These are phyloP conservation scores for Trichonephila clavata DNA, from an alignment of 1,140 invertebrate genomes.

Conservation along the genomic window DNA sequence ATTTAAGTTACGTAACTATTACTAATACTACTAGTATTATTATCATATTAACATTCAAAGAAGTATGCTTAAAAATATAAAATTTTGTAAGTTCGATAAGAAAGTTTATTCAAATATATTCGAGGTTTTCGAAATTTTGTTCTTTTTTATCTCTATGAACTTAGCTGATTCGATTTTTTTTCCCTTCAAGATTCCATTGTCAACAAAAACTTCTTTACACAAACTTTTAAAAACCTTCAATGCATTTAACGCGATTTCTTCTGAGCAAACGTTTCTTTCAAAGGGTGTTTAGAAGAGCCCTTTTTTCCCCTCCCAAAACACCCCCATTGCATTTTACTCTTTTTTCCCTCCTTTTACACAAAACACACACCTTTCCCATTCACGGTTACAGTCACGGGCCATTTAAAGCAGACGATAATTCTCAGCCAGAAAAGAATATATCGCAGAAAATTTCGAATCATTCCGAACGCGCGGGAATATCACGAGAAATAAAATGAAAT, in stretches of 20 bases:
- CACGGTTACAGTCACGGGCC: constrained; percentile 24
- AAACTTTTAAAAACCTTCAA: neutral
- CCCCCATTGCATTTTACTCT: neutral
- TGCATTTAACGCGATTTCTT: neutral
- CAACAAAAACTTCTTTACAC: neutral
- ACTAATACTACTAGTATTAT: no score
- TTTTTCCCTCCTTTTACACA: neutral
- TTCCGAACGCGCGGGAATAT: constrained; percentile 6
- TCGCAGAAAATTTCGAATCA: constrained; percentile 30
- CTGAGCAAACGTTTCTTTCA: neutral
- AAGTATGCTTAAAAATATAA: neutral
- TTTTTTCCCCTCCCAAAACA: neutral
- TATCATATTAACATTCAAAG: no score
- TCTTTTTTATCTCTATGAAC: neutral
- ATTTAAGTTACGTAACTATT: no score
- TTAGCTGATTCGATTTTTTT: neutral
- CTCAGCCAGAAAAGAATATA: neutral
- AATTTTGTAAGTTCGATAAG: neutral
- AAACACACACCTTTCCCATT: neutral
- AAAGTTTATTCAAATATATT: neutral
- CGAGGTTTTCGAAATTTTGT: neutral
- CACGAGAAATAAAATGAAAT: constrained; percentile 3
- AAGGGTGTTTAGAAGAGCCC: neutral
- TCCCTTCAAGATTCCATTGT: neutral
- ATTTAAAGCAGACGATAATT: constrained; percentile 46